These are phyloP conservation scores for Drosophila anomelani DNA, from an alignment of 2,888 invertebrate genomes.

Conservation along the genomic window DNA sequence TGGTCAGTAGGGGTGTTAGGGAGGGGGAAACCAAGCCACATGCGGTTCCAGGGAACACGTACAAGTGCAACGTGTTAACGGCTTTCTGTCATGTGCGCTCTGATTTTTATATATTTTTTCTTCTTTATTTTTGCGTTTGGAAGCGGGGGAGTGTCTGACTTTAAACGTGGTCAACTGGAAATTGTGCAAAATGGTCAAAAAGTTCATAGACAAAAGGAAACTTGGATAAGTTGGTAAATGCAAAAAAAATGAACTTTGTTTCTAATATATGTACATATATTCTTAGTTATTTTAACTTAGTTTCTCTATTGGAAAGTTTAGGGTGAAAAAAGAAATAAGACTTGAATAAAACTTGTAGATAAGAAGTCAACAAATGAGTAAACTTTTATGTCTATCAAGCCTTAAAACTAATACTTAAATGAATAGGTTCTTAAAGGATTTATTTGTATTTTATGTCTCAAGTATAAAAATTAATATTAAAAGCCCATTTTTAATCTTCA, in stretches of 20 bases:
- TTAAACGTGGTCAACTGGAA: constrained; percentile 41
- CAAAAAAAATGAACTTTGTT: constrained; percentile 10
- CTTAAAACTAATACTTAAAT: background rate
- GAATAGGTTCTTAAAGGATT: background rate
- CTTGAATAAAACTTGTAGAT: constrained; percentile 4
- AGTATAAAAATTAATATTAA: background rate
- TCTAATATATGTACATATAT: background rate
- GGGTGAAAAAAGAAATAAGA: background rate
- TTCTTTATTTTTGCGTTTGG: background rate
- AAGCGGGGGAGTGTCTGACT: constrained; percentile 26
- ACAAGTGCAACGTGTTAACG: constrained; percentile 47
- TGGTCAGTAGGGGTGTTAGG: background rate
- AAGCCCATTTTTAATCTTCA: background rate
- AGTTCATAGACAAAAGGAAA: constrained; percentile 21
- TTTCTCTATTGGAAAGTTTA: constrained; percentile 2
- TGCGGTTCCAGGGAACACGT: constrained; percentile 45
- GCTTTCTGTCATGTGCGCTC: constrained; percentile 35
- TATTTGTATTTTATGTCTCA: background rate
- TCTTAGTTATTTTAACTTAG: background rate
- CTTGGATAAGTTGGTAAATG: constrained; percentile 8
- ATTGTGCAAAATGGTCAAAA: constrained; percentile 8
- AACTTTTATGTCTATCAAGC: background rate
- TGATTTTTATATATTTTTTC: constrained; percentile 24
- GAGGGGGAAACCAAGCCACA: constrained; percentile 17
- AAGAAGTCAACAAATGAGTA: background rate